A percentile compares a stretch with the other conserved stretches of the same genome.
Conservation (phyloP, 2,113 vertebrate species). For the Rutilus rutilus region DNA sequence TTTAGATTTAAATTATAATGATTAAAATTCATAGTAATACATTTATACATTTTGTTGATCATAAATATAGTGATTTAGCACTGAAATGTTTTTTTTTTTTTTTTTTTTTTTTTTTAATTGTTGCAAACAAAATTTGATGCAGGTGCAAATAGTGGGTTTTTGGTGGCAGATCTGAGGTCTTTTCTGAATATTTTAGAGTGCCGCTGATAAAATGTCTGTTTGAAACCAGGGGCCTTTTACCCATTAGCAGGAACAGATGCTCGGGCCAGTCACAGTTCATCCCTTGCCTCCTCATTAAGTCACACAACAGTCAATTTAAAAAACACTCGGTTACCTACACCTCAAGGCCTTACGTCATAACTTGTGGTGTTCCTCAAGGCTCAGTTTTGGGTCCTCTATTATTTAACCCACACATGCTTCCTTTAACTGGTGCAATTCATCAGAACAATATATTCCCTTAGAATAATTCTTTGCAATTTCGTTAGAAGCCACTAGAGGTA, state of each 20-base stretch:
- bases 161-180: background rate
- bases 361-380: too few relatives aligned
- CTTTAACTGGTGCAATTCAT: too few relatives aligned
- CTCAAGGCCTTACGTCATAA: too few relatives aligned
- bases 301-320: too few relatives aligned
- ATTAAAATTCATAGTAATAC: background rate
- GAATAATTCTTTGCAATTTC: too few relatives aligned
- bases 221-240: background rate
- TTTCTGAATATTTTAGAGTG: background rate
- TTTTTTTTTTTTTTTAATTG: background rate
- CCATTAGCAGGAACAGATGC: slow-evolving; percentile 39
- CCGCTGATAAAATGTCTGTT: background rate
- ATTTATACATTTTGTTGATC: background rate
- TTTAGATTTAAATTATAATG: background rate
- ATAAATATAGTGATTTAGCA: background rate
- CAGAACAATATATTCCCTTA: too few relatives aligned
- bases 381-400: too few relatives aligned
- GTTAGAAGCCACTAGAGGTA: too few relatives aligned
- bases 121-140: background rate
- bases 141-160: background rate
- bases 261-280: slow-evolving; percentile 32
- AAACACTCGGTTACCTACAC: too few relatives aligned
- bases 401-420: too few relatives aligned
- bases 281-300: slow-evolving; percentile 42
- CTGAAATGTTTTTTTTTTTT: background rate